A percentile compares a stretch with the other conserved stretches of the same genome.
These are phyloP conservation scores for Pentalonia nigronervosa DNA, from an alignment of 1,140 invertebrate species.

Conservation along the genomic window DNA sequence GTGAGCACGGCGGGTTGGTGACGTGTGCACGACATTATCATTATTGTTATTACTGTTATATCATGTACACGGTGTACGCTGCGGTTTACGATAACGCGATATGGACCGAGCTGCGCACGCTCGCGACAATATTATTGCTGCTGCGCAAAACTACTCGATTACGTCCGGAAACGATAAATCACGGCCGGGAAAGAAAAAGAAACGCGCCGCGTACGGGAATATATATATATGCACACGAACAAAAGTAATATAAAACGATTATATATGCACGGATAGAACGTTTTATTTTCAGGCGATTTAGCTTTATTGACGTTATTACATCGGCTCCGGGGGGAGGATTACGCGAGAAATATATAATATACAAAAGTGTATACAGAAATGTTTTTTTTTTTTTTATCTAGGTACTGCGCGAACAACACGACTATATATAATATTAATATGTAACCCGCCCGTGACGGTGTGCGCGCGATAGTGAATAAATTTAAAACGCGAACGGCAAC, in stretches of 20 bases:
- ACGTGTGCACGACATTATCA: too few relatives aligned
- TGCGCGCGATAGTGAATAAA: not conserved
- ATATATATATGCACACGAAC: not conserved
- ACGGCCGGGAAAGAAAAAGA: not conserved
- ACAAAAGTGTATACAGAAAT: not conserved
- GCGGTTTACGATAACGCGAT: not conserved
- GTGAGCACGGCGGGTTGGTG: not conserved
- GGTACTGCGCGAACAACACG: not conserved
- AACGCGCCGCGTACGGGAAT: not conserved
- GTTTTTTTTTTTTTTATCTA: conserved; percentile 2
- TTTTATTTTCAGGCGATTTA: conserved; percentile 44
- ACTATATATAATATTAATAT: conserved; percentile 11
- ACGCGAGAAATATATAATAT: not conserved
- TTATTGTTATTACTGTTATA: not conserved
- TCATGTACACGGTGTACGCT: too few relatives aligned
- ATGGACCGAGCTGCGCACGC: not conserved
- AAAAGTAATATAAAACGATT: not conserved
- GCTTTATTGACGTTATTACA: conserved; percentile 30
- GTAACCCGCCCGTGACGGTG: not conserved
- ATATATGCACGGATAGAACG: not conserved
- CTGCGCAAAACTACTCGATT: not conserved
- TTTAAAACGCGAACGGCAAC: not conserved
- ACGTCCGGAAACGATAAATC: conserved; percentile 4
- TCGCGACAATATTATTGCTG: not conserved
- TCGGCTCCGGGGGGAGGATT: not conserved